Conservation (phyloP, 2,113 vertebrate genomes). For the Anguilla rostrata region DNA sequence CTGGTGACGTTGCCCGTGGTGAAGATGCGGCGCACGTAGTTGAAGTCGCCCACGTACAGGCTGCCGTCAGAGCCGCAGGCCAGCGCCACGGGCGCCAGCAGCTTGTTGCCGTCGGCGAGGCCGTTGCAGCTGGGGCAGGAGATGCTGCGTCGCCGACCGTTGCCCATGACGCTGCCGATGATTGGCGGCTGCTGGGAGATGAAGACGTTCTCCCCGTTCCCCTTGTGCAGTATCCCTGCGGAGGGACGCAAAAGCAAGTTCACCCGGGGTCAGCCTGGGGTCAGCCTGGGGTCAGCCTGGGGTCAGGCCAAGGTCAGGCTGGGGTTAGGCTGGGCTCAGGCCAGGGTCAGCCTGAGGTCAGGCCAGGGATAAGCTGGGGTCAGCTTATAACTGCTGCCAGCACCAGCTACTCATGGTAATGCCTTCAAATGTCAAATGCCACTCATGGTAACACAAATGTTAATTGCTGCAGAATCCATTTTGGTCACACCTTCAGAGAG, state of each 20-base stretch:
- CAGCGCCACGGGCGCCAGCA: conserved; percentile 90
- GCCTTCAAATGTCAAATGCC: too few species aligned
- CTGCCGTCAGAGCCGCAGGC: conserved; percentile 92
- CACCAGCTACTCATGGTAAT: too few species aligned
- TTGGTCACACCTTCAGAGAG: too few species aligned
- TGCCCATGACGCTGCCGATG: conserved; percentile 96
- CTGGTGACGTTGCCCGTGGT: conserved; percentile 96
- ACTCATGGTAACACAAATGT: too few species aligned
- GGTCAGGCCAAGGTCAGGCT: too few species aligned
- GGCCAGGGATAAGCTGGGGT: too few species aligned
- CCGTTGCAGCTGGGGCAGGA: conserved; percentile 98
- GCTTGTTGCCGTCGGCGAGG: conserved; percentile 95
- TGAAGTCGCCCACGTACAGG: conserved; percentile 97
- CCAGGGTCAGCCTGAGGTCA: too few species aligned
- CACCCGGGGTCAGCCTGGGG: too few species aligned
- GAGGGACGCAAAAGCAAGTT: neutral
- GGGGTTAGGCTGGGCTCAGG: too few species aligned
- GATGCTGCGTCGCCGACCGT: conserved; percentile 90
- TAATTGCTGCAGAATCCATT: too few species aligned
- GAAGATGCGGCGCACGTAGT: conserved; percentile 96
- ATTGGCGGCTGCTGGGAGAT: conserved; percentile 97
- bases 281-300: too few species aligned
- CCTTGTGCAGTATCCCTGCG: conserved; percentile 95
- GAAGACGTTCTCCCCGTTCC: conserved; percentile 95
- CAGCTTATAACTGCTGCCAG: neutral